These are phyloP conservation scores for Bombus turneri DNA, from an alignment of 1,140 invertebrate genomes.

Conservation along the genomic window DNA sequence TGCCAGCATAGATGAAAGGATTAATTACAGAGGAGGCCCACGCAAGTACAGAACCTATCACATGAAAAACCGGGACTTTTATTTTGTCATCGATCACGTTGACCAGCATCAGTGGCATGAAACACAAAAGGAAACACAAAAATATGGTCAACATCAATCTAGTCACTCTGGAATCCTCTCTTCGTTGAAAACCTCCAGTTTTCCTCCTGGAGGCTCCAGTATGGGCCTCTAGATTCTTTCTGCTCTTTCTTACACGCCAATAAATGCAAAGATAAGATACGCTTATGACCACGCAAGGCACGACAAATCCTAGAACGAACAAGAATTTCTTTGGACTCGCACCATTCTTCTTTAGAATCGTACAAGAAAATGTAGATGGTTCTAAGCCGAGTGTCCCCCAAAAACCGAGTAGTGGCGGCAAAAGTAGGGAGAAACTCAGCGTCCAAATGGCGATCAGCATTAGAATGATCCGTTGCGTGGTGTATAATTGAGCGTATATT, in stretches of 20 bases:
- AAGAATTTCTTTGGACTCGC: conserved; percentile 93
- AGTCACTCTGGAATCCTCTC: conserved; percentile 91
- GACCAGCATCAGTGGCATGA: conserved; percentile 92
- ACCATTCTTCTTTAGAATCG: conserved; percentile 90
- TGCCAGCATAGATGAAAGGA: conserved; percentile 93
- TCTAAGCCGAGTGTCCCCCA: conserved; percentile 93
- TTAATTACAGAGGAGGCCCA: conserved; percentile 94
- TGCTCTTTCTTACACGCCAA: conserved; percentile 88
- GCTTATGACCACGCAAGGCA: conserved; percentile 92
- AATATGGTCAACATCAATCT: conserved; percentile 94
- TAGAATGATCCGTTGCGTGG: conserved; percentile 86
- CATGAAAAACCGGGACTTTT: conserved; percentile 88
- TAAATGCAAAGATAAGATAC: conserved; percentile 93
- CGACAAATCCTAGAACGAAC: conserved; percentile 91
- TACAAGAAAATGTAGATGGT: conserved; percentile 91
- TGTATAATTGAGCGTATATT: conserved; percentile 90
- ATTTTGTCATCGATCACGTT: conserved; percentile 92
- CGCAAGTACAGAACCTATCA: conserved; percentile 90
- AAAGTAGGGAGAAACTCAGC: conserved; percentile 84
- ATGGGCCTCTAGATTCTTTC: conserved; percentile 87
- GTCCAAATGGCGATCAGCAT: conserved; percentile 91
- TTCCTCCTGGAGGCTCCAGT: conserved; percentile 81
- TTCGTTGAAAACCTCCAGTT: conserved; percentile 74
- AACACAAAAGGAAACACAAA: conserved; percentile 91
- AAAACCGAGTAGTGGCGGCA: conserved; percentile 90